phyloP scores from a whole-genome alignment of 1,140 invertebrate genomes.

The Coptotermes formosanus region DNA sequence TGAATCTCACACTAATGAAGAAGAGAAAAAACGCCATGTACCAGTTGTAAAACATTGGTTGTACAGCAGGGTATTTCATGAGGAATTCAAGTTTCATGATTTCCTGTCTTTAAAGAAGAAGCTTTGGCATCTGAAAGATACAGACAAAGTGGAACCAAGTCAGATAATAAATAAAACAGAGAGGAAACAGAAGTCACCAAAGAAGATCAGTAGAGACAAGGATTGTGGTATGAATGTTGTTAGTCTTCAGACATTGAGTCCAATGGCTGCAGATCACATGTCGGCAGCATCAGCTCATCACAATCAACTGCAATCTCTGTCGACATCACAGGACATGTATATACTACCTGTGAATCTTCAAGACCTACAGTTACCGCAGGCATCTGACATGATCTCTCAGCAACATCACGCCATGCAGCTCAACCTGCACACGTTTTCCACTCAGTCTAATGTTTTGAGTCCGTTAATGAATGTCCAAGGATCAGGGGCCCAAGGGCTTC shows the following conservation, averaged over 20 bases:
- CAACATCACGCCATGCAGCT: slow-evolving; percentile 29
- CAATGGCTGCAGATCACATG: not conserved
- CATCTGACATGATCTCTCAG: not conserved
- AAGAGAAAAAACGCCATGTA: slow-evolving; percentile 5
- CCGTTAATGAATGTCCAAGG: slow-evolving; percentile 24
- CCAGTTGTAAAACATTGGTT: slow-evolving; percentile 41
- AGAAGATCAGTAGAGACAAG: slow-evolving; percentile 32
- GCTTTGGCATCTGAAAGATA: slow-evolving; percentile 35
- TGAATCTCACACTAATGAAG: not conserved
- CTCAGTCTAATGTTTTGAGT: slow-evolving; percentile 24
- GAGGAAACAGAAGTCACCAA: slow-evolving; percentile 35
- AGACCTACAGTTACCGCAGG: slow-evolving; percentile 16
- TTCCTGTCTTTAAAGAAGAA: slow-evolving; percentile 39
- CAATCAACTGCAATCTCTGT: not conserved
- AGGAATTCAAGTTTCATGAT: slow-evolving; percentile 41
- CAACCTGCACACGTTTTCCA: slow-evolving; percentile 30
- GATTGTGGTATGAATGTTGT: not conserved
- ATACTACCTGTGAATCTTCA: slow-evolving; percentile 31
- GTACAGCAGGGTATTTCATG: slow-evolving; percentile 42
- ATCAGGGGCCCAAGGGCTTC: not conserved
- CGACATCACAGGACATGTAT: slow-evolving; percentile 31
- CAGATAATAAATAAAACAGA: slow-evolving; percentile 27
- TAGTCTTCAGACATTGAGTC: not conserved
- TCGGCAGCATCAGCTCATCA: not conserved
- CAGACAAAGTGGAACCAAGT: slow-evolving; percentile 21